Evolutionary conservation across 2,797 vertebrate genomes (phyloP).

Genomic region (Falco columbarius): DNA sequence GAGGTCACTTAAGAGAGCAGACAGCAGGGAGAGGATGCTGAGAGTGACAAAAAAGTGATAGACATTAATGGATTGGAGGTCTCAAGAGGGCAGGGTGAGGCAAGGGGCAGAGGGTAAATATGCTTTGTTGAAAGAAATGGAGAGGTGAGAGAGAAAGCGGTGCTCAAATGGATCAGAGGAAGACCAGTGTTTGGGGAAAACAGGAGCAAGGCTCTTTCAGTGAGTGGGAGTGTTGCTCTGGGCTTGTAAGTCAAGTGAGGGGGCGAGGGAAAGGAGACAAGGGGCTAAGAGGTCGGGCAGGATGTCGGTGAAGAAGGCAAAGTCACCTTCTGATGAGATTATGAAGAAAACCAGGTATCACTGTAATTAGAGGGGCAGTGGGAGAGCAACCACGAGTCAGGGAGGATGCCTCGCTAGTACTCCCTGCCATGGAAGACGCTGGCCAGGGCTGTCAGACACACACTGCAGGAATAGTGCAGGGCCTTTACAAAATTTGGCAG

Average conservation of each 20-base stretch:
- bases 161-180: background rate
- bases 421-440: background rate
- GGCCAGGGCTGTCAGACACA: background rate
- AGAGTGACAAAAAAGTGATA: slow-evolving; percentile 57
- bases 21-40: slow-evolving; percentile 11
- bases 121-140: slow-evolving; percentile 55
- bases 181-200: slow-evolving; percentile 31
- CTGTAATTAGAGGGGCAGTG: background rate
- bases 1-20: slow-evolving; percentile 37
- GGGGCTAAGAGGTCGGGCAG: background rate
- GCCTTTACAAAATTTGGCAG: slow-evolving; percentile 18
- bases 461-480: background rate
- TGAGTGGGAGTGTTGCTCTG: background rate
- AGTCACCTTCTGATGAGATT: background rate
- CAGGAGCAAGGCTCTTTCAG: slow-evolving; percentile 30
- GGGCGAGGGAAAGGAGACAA: background rate
- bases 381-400: background rate
- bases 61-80: slow-evolving; percentile 56
- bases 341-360: background rate
- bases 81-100: slow-evolving; percentile 60
- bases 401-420: background rate
- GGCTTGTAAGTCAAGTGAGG: slow-evolving; percentile 23
- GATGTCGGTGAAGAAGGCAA: background rate
- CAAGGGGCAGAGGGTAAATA: slow-evolving; percentile 48
- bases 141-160: slow-evolving; percentile 4